These are phyloP conservation scores for Lepus timidus DNA, from an alignment of 2,113 vertebrate species.

Conservation along the genomic window DNA sequence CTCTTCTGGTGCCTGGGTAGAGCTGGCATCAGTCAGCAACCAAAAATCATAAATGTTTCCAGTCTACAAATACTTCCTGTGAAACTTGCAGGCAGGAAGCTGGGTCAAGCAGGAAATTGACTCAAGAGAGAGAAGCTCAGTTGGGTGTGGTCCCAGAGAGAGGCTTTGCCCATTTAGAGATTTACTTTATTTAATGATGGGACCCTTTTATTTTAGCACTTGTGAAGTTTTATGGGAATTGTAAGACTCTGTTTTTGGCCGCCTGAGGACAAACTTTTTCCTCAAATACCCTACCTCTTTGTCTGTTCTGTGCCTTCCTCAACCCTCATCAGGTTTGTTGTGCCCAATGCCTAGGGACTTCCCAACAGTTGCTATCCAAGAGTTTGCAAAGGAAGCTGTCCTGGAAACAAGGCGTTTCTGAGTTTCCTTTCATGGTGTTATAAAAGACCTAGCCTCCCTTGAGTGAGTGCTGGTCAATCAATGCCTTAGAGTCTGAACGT, in stretches of 20 bases:
- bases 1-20: constrained; percentile 54
- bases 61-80: constrained; percentile 74
- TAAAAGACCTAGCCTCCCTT: constrained; percentile 39
- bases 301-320: not conserved
- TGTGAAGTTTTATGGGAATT: constrained; percentile 64
- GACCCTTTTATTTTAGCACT: constrained; percentile 55
- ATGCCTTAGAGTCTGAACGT: constrained; percentile 47
- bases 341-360: not conserved
- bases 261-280: not conserved
- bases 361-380: constrained; percentile 20
- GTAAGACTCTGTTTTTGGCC: constrained; percentile 62
- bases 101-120: constrained; percentile 76
- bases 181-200: constrained; percentile 54
- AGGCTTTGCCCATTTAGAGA: constrained; percentile 50
- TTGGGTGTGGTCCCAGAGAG: constrained; percentile 65
- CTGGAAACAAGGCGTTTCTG: constrained; percentile 8
- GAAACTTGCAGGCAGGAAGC: constrained; percentile 72
- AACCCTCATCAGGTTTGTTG: constrained; percentile 5
- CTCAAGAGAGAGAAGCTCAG: constrained; percentile 33
- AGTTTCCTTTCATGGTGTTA: constrained; percentile 29
- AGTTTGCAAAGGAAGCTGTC: constrained; percentile 46
- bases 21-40: constrained; percentile 13
- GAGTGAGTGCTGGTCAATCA: not conserved
- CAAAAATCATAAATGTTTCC: constrained; percentile 65
- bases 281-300: constrained; percentile 41